These are phyloP conservation scores for Nasonia longicornis DNA, from an alignment of 1,140 invertebrate genomes.

Conservation along the genomic window DNA sequence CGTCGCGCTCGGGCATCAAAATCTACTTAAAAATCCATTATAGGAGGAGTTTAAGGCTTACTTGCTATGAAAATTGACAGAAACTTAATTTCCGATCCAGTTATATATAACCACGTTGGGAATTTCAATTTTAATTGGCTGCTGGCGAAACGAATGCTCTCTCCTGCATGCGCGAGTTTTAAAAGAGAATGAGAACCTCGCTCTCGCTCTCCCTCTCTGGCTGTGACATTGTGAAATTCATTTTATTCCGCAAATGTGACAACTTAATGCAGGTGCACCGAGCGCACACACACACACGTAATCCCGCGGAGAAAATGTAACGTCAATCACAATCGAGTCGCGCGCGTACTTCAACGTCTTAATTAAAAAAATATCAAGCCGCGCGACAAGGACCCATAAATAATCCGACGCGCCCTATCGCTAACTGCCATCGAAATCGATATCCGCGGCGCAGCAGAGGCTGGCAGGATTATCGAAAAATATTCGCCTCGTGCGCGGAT, in stretches of 20 bases:
- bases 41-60: conserved; percentile 1
- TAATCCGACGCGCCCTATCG: neutral
- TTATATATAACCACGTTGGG: neutral
- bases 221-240: neutral
- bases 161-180: neutral
- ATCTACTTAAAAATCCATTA: conserved; percentile 24
- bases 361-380: neutral
- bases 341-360: neutral
- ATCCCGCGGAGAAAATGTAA: neutral
- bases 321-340: neutral
- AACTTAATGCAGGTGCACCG: neutral
- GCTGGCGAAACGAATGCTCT: neutral
- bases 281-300: neutral
- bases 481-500: neutral
- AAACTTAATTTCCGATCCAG: conserved; percentile 18
- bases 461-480: neutral
- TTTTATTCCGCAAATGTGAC: neutral
- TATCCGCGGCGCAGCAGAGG: neutral
- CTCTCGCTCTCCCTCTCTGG: neutral
- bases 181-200: neutral
- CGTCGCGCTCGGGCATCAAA: neutral
- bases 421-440: too few relatives aligned
- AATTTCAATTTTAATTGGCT: conserved; percentile 18
- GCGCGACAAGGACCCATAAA: neutral
- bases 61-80: conserved; percentile 12